Evolutionary conservation across 1,140 invertebrate species (phyloP), one percentile per base, ranked within the genome.

Genomic region (Bombus confusus): DNA sequence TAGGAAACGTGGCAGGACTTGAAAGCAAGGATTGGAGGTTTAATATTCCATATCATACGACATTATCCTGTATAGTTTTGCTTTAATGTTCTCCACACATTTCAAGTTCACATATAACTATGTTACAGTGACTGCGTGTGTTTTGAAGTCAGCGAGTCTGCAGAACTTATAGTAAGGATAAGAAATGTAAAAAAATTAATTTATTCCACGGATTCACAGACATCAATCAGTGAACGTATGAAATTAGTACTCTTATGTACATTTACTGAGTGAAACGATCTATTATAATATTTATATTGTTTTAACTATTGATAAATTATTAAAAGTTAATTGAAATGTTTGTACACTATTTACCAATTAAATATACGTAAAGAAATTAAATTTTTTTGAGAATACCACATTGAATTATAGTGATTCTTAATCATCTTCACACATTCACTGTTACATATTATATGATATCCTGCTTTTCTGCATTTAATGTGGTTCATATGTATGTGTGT

Each of bases 31-130:
- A 90, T 84, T 34, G 77, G 77, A 89, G 90, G 86, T 91, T 88
- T 69, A 91, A 88, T 91, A 88, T 89, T 91, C 83, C 78, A 91
- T 87, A 91, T 90, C 78, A 89, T 90, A 92, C 87, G 87, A 87
- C 90, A 86, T 88, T 88, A 57, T 92, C 86, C 78, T 90, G 83
- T 90, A 89, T 86, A 91, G 78, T 85, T 87, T 91, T 88, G 73
- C 87, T 93, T 93, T 89, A 89, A 90, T 90, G 80, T 92, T 91
- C 74, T 91, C 87, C 87, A 92, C 87, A 93, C 89, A 91, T 89
- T 64, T 90, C 88, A 87, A 85, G 22, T 88, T 80, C 82, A 90
- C 80, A 88, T 92, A 91, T 91, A 91, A 88, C 83, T 83, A 91
- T 92, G 90, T 92, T 91, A 92, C 90, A 92, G 90, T 91, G 88